phyloP scores from a whole-genome alignment of 2,888 invertebrate genomes.

The Autographa gamma region DNA sequence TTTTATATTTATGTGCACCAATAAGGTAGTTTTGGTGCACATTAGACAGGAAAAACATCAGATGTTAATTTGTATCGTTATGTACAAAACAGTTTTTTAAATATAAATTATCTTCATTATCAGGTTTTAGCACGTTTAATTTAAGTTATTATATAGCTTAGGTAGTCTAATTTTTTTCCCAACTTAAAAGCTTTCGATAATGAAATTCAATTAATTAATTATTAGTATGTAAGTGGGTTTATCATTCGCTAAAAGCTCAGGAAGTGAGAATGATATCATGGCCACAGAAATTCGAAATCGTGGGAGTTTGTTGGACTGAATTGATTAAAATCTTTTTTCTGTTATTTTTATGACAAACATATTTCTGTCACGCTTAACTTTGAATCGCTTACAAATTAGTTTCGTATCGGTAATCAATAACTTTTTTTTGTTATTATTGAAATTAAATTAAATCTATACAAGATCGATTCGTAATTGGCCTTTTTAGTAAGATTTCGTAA shows the following conservation, averaged over 20 bases:
- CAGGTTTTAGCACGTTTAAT: background rate
- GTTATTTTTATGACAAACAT: constrained; percentile 34
- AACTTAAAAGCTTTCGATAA: background rate
- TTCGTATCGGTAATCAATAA: constrained; percentile 9
- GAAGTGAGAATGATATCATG: constrained; percentile 49
- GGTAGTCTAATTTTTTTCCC: background rate
- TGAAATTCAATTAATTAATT: constrained; percentile 33
- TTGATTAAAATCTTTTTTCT: constrained; percentile 46
- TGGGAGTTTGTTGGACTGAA: constrained; percentile 42
- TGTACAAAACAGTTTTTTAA: background rate
- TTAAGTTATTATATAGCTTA: background rate
- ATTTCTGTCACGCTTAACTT: constrained; percentile 22
- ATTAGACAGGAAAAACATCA: too few species aligned
- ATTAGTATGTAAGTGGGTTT: constrained; percentile 16
- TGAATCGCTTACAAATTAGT: constrained; percentile 6
- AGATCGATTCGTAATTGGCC: background rate
- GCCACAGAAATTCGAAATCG: constrained; percentile 54
- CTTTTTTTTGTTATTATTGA: background rate
- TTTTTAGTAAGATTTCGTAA: background rate
- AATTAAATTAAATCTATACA: background rate
- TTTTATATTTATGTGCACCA: too few species aligned
- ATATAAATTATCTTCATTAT: background rate
- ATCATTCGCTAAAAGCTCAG: constrained; percentile 43
- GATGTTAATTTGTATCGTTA: background rate
- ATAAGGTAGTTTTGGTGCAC: too few species aligned